Conservation (phyloP, 2,797 vertebrate species). For the Mycteria americana region DNA sequence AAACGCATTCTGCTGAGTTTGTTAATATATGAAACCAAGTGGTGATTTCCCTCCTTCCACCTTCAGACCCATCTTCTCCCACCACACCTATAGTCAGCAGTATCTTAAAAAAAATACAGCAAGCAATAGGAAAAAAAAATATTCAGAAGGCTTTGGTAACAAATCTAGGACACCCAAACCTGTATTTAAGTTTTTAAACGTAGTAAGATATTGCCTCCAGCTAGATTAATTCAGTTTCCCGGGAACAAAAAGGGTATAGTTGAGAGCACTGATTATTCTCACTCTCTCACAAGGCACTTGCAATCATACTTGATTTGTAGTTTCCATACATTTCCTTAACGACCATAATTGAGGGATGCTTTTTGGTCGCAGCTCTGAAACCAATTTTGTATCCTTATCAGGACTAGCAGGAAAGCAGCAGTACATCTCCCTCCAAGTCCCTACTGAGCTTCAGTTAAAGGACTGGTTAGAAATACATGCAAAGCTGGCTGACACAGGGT, state of each 20-base stretch:
- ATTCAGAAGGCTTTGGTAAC: not conserved
- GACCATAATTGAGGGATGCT: not conserved
- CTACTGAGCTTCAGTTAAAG: not conserved
- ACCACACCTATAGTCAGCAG: not conserved
- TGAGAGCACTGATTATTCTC: not conserved
- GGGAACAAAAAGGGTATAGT: not conserved
- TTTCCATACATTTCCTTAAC: not conserved
- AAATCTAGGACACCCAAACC: not conserved
- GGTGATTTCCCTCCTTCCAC: not conserved
- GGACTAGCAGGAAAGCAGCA: not conserved
- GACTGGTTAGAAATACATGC: not conserved
- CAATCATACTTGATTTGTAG: not conserved
- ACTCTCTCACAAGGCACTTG: not conserved
- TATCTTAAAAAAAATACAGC: not conserved
- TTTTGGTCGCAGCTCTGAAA: not conserved
- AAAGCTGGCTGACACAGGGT: not conserved
- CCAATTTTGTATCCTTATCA: not conserved
- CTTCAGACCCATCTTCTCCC: not conserved
- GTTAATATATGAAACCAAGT: not conserved
- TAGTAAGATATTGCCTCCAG: not conserved
- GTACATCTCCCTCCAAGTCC: not conserved
- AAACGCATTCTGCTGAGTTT: not conserved
- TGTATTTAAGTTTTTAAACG: not conserved
- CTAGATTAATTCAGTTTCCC: not conserved
- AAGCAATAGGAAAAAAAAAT: not conserved